These are phyloP conservation scores for Polypterus bichir DNA, from an alignment of 2,113 vertebrate genomes.

Conservation along the genomic window DNA sequence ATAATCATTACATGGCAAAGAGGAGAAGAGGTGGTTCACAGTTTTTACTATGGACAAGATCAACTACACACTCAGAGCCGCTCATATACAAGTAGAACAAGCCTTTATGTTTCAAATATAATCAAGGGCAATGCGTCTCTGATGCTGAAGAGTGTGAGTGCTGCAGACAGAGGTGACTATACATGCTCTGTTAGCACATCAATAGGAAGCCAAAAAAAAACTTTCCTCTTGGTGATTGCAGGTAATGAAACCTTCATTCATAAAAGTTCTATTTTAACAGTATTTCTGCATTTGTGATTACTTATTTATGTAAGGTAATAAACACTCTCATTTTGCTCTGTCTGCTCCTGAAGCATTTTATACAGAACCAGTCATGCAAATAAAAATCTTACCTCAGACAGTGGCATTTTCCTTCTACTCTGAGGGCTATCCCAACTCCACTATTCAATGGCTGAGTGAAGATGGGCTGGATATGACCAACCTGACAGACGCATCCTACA, in stretches of 20 bases:
- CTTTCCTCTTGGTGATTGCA: conserved; percentile 21
- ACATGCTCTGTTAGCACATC: conserved; percentile 26
- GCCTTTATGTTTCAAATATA: conserved; percentile 23
- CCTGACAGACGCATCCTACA: conserved; percentile 9
- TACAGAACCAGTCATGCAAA: conserved; percentile 22
- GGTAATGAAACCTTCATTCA: conserved; percentile 16
- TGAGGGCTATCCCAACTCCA: conserved; percentile 21
- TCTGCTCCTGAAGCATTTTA: conserved; percentile 19
- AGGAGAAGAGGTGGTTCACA: conserved; percentile 25
- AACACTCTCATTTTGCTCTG: neutral
- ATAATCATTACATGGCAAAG: conserved; percentile 30
- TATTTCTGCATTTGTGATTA: neutral
- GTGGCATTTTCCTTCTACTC: conserved; percentile 23
- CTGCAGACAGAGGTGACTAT: conserved; percentile 25
- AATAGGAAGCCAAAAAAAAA: conserved; percentile 26
- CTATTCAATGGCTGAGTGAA: conserved; percentile 24
- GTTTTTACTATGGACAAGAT: conserved; percentile 25
- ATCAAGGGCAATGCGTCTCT: conserved; percentile 30
- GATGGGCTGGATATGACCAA: conserved; percentile 20
- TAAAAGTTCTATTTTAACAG: neutral
- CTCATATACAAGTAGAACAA: conserved; percentile 24
- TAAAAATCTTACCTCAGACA: conserved; percentile 6
- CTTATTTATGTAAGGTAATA: neutral
- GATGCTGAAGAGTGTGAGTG: conserved; percentile 17
- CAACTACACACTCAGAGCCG: conserved; percentile 23